phyloP scores from a whole-genome alignment of 2,888 invertebrate genomes.

The Polymixis lichenea region DNA sequence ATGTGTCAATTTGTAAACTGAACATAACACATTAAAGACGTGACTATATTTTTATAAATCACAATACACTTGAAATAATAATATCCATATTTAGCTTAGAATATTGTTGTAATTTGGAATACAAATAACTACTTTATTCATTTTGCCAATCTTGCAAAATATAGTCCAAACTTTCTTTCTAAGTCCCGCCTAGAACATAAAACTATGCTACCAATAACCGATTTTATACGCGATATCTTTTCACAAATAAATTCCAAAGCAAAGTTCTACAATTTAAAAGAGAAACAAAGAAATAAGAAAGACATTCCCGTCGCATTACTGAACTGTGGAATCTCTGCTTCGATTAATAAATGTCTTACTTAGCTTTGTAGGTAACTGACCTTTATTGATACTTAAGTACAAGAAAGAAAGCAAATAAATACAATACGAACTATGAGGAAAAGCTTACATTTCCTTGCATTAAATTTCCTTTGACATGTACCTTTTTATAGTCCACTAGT shows the following conservation, averaged over 20 bases:
- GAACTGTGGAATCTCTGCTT: slow-evolving; percentile 11
- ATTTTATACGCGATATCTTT: neutral
- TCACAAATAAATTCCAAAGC: slow-evolving; percentile 1
- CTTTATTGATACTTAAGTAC: slow-evolving; percentile 7
- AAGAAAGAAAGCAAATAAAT: neutral
- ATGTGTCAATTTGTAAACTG: neutral
- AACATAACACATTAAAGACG: neutral
- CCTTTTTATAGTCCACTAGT: neutral
- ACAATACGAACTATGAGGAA: neutral
- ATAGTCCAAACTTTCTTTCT: neutral
- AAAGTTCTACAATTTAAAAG: slow-evolving; percentile 11
- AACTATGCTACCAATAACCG: too few species aligned
- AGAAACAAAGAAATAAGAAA: neutral
- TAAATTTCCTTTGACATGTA: neutral
- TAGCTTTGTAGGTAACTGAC: slow-evolving; percentile 20
- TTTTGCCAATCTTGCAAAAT: neutral
- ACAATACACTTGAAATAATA: neutral
- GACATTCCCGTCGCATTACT: slow-evolving; percentile 28
- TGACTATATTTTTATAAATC: neutral
- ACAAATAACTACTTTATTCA: neutral
- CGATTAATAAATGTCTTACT: slow-evolving; percentile 40
- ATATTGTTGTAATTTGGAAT: neutral
- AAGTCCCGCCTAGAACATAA: slow-evolving; percentile 7
- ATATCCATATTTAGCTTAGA: neutral
- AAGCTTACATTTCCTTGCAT: neutral